phyloP scores from a whole-genome alignment of 1,140 invertebrate species.

The Caenorhabditis inopinata region DNA sequence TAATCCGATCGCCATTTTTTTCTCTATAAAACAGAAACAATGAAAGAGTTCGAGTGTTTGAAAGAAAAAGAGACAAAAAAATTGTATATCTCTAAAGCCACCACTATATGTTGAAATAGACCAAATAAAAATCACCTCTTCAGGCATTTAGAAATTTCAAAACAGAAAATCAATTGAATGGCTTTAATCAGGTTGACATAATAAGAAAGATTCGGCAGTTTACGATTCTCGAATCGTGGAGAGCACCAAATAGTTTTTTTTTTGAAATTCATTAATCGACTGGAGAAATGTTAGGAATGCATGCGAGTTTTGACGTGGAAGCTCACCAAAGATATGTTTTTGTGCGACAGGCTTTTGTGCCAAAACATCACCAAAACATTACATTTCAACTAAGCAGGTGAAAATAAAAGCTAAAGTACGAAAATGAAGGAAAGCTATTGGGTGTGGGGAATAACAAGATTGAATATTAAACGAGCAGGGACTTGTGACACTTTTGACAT shows the following conservation, averaged over 20 bases:
- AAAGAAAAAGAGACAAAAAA: too few species aligned
- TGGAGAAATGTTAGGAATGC: conserved; percentile 24
- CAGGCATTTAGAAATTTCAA: too few species aligned
- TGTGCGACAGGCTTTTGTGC: too few species aligned
- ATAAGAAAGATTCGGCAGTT: background rate
- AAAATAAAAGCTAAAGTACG: background rate
- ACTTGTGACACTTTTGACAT: conserved; percentile 26
- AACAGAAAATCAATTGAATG: background rate
- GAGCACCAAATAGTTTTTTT: background rate
- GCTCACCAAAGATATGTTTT: conserved; percentile 18
- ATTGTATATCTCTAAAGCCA: too few species aligned
- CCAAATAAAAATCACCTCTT: too few species aligned
- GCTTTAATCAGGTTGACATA: background rate
- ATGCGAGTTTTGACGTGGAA: conserved; percentile 14
- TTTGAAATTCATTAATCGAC: conserved; percentile 14
- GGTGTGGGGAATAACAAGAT: conserved; percentile 21
- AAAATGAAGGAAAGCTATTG: background rate
- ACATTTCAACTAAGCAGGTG: background rate
- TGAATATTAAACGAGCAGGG: conserved; percentile 15
- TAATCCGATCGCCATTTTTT: too few species aligned
- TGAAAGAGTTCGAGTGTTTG: too few species aligned
- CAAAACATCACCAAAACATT: too few species aligned
- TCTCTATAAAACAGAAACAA: too few species aligned
- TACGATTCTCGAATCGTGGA: conserved; percentile 2
- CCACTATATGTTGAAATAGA: too few species aligned